Percentiles rank a stretch among this genome's conserved stretches.
These are phyloP conservation scores for Desmodus rotundus DNA, from an alignment of 2,113 vertebrate genomes.

Conservation along the genomic window DNA sequence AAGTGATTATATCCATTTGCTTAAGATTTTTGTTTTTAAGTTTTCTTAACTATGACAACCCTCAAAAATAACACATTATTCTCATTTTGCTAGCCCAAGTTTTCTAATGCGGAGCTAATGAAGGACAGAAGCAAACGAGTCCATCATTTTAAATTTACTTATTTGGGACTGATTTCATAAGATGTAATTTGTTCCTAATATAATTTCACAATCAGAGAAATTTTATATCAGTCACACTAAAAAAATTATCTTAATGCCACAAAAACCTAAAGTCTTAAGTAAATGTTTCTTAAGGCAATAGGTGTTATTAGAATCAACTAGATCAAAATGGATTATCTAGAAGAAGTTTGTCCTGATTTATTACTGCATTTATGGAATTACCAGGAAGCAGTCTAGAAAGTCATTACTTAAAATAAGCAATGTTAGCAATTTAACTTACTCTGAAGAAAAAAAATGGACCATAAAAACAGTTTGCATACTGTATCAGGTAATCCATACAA, in stretches of 20 bases:
- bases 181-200: not conserved
- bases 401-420: not conserved
- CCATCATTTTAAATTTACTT: not conserved
- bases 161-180: not conserved
- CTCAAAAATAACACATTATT: not conserved
- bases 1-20: not conserved
- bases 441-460: not conserved
- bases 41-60: not conserved
- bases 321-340: not conserved
- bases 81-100: not conserved
- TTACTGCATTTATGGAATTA: not conserved
- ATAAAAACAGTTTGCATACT: not conserved
- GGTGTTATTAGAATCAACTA: not conserved
- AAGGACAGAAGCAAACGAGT: not conserved
- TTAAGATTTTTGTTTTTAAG: not conserved
- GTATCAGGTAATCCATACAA: not conserved
- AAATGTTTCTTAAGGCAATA: constrained; percentile 20
- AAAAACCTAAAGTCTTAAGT: not conserved
- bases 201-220: not conserved
- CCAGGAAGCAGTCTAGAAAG: not conserved
- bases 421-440: not conserved
- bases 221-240: not conserved
- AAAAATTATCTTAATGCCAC: not conserved
- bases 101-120: not conserved
- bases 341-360: not conserved